These are phyloP conservation scores for Arvicanthis niloticus DNA, from an alignment of 2,113 vertebrate genomes.

Conservation along the genomic window DNA sequence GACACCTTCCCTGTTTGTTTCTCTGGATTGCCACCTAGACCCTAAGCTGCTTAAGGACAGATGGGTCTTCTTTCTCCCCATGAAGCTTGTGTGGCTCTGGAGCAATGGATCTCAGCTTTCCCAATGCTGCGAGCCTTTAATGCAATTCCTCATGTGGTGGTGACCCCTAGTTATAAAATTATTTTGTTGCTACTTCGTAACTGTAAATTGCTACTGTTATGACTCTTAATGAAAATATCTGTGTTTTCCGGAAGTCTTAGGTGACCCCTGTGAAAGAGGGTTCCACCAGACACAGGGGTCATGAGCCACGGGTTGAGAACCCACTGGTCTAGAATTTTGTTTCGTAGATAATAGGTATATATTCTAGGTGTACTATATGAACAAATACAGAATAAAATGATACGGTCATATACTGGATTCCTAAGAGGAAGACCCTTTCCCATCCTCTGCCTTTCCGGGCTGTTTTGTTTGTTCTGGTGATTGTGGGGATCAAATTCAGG, in stretches of 20 bases:
- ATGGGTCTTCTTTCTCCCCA: not conserved
- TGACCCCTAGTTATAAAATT: too few relatives aligned
- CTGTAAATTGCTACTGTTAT: not conserved
- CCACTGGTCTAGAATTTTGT: not conserved
- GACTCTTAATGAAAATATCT: not conserved
- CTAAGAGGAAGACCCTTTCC: not conserved
- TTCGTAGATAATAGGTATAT: too few relatives aligned
- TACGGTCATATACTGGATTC: not conserved
- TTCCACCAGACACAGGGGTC: not conserved
- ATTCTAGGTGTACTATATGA: not conserved
- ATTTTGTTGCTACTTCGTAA: not conserved
- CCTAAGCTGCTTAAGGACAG: not conserved
- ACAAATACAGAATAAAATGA: not conserved
- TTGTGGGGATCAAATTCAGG: too few relatives aligned
- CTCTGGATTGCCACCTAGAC: not conserved
- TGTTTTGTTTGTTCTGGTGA: not conserved
- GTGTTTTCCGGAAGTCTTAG: not conserved
- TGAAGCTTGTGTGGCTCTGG: not conserved
- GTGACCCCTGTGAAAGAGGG: not conserved
- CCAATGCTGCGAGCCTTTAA: not conserved
- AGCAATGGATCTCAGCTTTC: not conserved
- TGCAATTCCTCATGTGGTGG: not conserved
- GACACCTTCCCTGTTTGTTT: not conserved
- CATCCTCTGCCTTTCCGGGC: not conserved
- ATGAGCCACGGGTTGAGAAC: not conserved